Base-by-base conservation (phyloP, 2,113 vertebrate genomes). In the Siniperca knerii region DNA sequence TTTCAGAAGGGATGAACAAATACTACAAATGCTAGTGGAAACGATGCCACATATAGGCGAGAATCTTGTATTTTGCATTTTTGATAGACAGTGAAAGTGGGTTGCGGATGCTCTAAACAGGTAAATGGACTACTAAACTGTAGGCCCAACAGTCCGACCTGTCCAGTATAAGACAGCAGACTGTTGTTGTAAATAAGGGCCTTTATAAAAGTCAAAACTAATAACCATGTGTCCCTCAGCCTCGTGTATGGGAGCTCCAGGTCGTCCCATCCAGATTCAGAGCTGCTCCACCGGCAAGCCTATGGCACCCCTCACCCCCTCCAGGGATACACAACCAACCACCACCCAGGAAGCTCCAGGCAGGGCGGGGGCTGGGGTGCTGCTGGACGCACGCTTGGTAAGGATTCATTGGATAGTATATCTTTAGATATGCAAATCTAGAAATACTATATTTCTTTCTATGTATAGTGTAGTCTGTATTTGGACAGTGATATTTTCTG, bases 241-340 rank as follows among this genome's bases (percentile, higher is more conserved):
- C 95, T 97, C 92, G 95, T 98, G 91, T 98, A 97, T 87, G 97
- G 97, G 87, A 97, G 97, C 91, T 96, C 97, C 94, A 96, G 97
- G 94, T 96, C 96, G 57, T 96, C 97, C 58, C 97, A 98, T 89
- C 95, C 97, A 37, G 97, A 98, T 86, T 96, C 97, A 54, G 97
- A 98, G 93, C 96, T 98, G 84, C 96, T 97, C 90, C 97, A 97
- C 89, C 96, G 96, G 60, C 97, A 97, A 92, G 95, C 97, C 55
- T 98, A 97, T 50, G 97, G 93, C 64, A 94, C 96, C 79, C 96
- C 97, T 75, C 97, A 97, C 91, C 96, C 97, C 77, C 94, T 98
- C 79, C 97, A 98, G 94, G 96, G 97, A 90, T 98, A 98, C 94
- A 96, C 97, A 90, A 96, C 97, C 94, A 98, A 97, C 95, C 97